Percentiles rank a stretch among this genome's conserved stretches.
Conservation (phyloP, 2,888 invertebrate species). For the Gastracanthus pulcherrimus region DNA sequence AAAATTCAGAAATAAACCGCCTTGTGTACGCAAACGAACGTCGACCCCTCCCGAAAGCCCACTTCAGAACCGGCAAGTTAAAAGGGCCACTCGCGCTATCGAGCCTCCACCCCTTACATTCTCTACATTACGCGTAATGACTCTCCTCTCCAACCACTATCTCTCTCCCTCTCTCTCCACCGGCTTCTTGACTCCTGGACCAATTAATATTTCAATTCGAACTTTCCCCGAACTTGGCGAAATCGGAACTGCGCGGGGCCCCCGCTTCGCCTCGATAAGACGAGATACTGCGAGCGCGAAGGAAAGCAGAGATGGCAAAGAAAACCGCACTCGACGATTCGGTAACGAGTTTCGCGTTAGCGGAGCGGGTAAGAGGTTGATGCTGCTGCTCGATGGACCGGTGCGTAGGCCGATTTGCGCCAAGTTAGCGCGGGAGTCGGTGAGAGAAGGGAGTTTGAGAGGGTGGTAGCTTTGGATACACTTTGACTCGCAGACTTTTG, state of each 20-base stretch:
- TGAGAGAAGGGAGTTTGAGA: not conserved
- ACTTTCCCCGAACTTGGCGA: slow-evolving; percentile 61
- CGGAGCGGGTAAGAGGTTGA: not conserved
- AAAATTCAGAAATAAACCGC: too few species aligned
- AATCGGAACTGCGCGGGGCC: too few species aligned
- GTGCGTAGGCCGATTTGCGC: slow-evolving; percentile 53
- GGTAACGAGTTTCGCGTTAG: slow-evolving; percentile 52
- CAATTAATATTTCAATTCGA: slow-evolving; percentile 74
- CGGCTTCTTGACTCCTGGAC: slow-evolving; percentile 56
- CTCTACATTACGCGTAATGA: not conserved
- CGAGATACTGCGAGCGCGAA: slow-evolving; percentile 36
- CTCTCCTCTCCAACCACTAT: too few species aligned
- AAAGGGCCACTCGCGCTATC: not conserved
- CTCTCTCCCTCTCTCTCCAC: too few species aligned
- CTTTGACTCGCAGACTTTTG: not conserved
- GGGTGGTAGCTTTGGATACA: not conserved
- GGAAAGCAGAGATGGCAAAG: slow-evolving; percentile 18
- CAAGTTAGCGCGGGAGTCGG: slow-evolving; percentile 16
- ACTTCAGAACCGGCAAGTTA: too few species aligned
- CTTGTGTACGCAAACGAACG: too few species aligned
- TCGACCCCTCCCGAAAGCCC: too few species aligned
- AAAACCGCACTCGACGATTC: slow-evolving; percentile 56
- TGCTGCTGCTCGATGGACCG: slow-evolving; percentile 25
- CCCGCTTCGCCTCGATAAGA: slow-evolving; percentile 45
- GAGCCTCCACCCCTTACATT: not conserved